Evolutionary conservation across 2,888 invertebrate genomes (phyloP), one percentile per base, ranked within the genome.

Genomic region (Amiota minor): DNA sequence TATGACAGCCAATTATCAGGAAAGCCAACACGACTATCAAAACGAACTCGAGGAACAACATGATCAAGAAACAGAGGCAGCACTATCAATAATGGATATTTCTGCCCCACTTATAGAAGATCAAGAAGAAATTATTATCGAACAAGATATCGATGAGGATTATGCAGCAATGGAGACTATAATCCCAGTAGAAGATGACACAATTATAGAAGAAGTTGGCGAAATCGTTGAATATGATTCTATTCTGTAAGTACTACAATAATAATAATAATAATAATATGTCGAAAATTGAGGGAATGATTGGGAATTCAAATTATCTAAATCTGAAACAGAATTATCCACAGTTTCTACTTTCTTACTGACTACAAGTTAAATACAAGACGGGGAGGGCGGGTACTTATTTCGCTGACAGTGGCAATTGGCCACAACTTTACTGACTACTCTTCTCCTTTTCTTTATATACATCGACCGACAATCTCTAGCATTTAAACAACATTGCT

Each of bases 121-220:
- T n/a, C 78, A 76, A 9, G 70, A 77, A 14, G 78, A 76, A 18
- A n/a, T 59, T 23, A 14, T 68, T 6, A 35, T 23, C 20, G 50
- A 50, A 4, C 67, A 68, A 16, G 67, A 68, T 20, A 68, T 68
- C 1, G 67, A 68, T 23, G 80, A 73, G 46, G 78, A 79, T 20
- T 77, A 77, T 9, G 70, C 74, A 47, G 20, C 47, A 46, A 47
- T 10, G 1, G 76, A 80, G 12, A 80, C 72, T n/a, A 45, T 84
- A 68, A 74, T 53, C 18, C 50, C 74, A 8, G 65, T 78, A 20
- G 81, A 80, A 12, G 79, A 80, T 4, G 81, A 81, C 46, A 75
- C 81, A 11, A 82, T 83, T 14, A 83, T 83, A n/a, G 83, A 83
- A 59, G 83, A 83, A 49, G 77, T 75, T 11, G 45, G 77, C 16